Conservation (phyloP, 2,888 invertebrate genomes). For the Temnothorax ravouxi region DNA sequence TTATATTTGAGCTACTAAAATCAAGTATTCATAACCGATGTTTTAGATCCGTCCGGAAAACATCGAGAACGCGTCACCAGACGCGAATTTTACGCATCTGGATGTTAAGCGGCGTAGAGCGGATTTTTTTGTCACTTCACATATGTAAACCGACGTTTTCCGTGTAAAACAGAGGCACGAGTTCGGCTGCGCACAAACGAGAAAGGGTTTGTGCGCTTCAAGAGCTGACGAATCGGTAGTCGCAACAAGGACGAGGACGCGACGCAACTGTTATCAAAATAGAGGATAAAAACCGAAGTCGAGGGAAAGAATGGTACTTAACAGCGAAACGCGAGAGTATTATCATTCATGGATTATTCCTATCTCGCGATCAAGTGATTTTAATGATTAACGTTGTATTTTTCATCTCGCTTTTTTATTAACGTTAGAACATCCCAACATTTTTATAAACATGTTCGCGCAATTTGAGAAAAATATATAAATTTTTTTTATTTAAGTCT, state of each 20-base stretch:
- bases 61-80: constrained; percentile 24
- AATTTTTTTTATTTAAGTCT: neutral
- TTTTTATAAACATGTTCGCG: neutral
- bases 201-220: constrained; percentile 43
- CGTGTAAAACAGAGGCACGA: constrained; percentile 21
- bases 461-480: constrained; percentile 1
- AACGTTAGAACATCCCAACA: neutral
- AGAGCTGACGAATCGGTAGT: constrained; percentile 60
- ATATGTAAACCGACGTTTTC: constrained; percentile 53
- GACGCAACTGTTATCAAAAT: constrained; percentile 21
- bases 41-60: constrained; percentile 74
- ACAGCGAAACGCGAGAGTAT: too few relatives aligned
- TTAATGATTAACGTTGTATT: neutral
- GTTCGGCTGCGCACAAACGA: constrained; percentile 48
- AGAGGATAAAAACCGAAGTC: neutral
- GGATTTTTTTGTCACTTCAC: constrained; percentile 63
- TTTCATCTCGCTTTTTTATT: neutral
- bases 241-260: constrained; percentile 8
- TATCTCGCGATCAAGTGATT: neutral
- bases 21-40: constrained; percentile 75
- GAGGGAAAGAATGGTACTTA: too few relatives aligned
- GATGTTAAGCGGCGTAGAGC: constrained; percentile 62
- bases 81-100: constrained; percentile 41
- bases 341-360: too few relatives aligned
- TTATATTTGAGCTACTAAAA: constrained; percentile 73